Evolutionary conservation across 1,140 invertebrate genomes (phyloP).

Genomic region (Panagrolaimus sp.): DNA sequence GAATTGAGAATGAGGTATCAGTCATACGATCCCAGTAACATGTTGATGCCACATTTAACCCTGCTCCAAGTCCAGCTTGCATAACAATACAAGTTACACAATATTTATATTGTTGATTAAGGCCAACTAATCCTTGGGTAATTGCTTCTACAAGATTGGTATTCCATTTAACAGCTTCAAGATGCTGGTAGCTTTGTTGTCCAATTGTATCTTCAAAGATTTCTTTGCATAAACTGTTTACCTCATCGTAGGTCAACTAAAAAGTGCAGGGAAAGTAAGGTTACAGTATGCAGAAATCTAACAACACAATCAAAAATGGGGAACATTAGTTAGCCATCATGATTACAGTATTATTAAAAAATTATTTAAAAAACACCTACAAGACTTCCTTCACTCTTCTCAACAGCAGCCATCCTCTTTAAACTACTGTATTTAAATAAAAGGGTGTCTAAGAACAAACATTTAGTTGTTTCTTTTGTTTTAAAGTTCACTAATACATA

Average conservation of each 20-base stretch:
- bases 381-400: too few species aligned
- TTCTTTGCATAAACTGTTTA: conserved; percentile 33
- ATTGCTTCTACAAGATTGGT: conserved; percentile 30
- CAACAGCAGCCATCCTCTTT: too few species aligned
- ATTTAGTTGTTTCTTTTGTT: too few species aligned
- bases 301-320: too few species aligned
- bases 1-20: conserved; percentile 32
- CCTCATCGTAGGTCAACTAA: conserved; percentile 28
- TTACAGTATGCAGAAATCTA: too few species aligned
- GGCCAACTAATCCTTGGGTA: conserved; percentile 27
- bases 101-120: conserved; percentile 34
- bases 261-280: too few species aligned
- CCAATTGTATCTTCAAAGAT: conserved; percentile 41
- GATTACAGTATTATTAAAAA: too few species aligned
- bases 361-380: too few species aligned
- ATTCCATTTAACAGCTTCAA: conserved; percentile 39
- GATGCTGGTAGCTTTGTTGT: conserved; percentile 28
- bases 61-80: conserved; percentile 44
- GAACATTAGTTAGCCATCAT: too few species aligned
- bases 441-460: too few species aligned
- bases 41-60: conserved; percentile 37
- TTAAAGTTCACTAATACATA: too few species aligned
- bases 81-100: conserved; percentile 40
- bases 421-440: too few species aligned
- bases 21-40: conserved; percentile 44